Conservation (phyloP, 2,888 invertebrate genomes). For the Anthrax anthrax region DNA sequence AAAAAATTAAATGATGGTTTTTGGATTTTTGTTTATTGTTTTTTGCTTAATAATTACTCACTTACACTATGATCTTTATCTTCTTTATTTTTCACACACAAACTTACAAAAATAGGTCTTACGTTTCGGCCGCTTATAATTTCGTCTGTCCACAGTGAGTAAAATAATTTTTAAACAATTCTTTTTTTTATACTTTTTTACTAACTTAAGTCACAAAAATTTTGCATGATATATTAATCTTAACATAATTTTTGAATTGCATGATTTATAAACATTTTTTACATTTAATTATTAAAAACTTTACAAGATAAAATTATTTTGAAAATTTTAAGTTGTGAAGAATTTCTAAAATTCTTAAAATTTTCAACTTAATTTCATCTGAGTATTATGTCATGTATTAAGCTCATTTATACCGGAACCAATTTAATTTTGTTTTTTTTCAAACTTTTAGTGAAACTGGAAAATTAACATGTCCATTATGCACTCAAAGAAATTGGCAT, state of each 20-base stretch:
- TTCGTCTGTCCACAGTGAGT: slow-evolving; percentile 54
- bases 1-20: not conserved
- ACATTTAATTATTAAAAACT: too few species aligned
- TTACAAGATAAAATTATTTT: too few species aligned
- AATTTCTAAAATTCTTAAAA: too few species aligned
- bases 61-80: slow-evolving; percentile 2
- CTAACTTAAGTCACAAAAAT: slow-evolving; percentile 7
- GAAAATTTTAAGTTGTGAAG: too few species aligned
- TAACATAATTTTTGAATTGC: too few species aligned
- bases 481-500: slow-evolving; percentile 76
- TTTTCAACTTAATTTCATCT: too few species aligned
- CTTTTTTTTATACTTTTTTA: not conserved
- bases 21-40: slow-evolving; percentile 27
- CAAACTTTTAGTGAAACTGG: slow-evolving; percentile 47
- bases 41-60: slow-evolving; percentile 10
- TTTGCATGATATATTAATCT: too few species aligned
- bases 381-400: too few species aligned
- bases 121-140: slow-evolving; percentile 46
- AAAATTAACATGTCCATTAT: slow-evolving; percentile 68
- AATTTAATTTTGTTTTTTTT: too few species aligned
- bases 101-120: slow-evolving; percentile 36
- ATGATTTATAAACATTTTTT: too few species aligned
- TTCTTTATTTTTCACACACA: not conserved
- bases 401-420: too few species aligned
- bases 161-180: too few species aligned